Conservation (phyloP, 2,888 invertebrate genomes). For the Nomada goodeniana region DNA sequence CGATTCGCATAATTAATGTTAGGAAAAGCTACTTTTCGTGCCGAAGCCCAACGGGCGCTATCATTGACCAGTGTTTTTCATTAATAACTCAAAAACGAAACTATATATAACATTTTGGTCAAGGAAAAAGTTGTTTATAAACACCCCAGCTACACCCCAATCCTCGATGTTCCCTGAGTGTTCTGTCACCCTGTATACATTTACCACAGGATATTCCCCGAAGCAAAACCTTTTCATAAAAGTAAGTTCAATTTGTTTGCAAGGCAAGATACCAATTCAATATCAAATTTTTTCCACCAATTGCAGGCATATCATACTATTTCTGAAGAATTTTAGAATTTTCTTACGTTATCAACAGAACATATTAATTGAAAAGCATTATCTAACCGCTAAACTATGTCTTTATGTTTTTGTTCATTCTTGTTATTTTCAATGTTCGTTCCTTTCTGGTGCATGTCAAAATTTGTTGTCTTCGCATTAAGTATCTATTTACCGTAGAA, state of each 20-base stretch:
- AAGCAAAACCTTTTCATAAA: constrained; percentile 3
- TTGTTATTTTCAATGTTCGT: neutral
- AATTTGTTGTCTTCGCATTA: neutral
- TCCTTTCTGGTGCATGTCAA: neutral
- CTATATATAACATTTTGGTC: too few species aligned
- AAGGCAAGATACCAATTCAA: constrained; percentile 14
- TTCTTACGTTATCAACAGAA: too few species aligned
- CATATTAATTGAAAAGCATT: neutral
- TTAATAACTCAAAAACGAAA: too few species aligned
- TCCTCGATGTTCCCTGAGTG: too few species aligned
- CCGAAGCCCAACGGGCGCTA: too few species aligned
- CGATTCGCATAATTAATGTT: too few species aligned
- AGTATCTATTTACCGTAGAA: neutral
- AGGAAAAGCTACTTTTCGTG: too few species aligned
- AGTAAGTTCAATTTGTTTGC: neutral
- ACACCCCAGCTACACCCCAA: too few species aligned
- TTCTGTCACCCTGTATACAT: too few species aligned
- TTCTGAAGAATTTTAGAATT: constrained; percentile 3
- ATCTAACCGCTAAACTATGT: neutral
- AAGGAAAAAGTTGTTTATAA: too few species aligned
- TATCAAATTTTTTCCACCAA: constrained; percentile 14
- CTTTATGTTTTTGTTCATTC: neutral
- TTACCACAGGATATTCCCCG: neutral
- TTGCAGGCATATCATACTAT: constrained; percentile 4
- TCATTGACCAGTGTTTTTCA: too few species aligned